Percentiles rank a stretch among this genome's conserved stretches.
These are phyloP conservation scores for Perca schrenkii DNA, from an alignment of 2,113 vertebrate species.

Conservation along the genomic window DNA sequence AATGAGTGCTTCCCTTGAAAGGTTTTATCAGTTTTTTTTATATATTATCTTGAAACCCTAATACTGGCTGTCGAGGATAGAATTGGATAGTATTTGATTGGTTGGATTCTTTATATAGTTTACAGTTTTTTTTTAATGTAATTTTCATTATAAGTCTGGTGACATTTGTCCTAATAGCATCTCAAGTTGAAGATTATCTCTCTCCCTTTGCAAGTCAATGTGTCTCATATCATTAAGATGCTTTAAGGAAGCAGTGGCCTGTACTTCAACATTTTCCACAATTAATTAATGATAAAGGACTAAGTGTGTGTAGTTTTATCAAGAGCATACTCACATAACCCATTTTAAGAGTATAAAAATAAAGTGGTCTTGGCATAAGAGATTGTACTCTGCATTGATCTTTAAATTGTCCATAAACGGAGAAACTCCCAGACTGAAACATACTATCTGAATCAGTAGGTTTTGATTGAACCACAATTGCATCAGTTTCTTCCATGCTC, in stretches of 20 bases:
- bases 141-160: not conserved
- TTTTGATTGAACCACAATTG: constrained; percentile 9
- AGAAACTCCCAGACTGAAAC: not conserved
- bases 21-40: not conserved
- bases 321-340: not conserved
- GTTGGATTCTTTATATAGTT: not conserved
- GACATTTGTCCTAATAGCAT: not conserved
- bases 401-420: not conserved
- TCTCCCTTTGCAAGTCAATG: not conserved
- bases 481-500: constrained; percentile 27
- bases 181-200: not conserved
- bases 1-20: constrained; percentile 16
- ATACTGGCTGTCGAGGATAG: not conserved
- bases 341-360: not conserved
- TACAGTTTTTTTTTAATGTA: not conserved
- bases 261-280: not conserved
- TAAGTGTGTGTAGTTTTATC: not conserved
- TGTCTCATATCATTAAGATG: not conserved
- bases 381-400: not conserved
- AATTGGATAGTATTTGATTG: not conserved
- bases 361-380: constrained; percentile 12
- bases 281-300: not conserved
- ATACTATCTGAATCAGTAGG: not conserved
- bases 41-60: not conserved
- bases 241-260: not conserved